Percentiles rank a stretch among this genome's conserved stretches.
These are phyloP conservation scores for Argopecten irradians DNA, from an alignment of 1,140 invertebrate species.

Conservation along the genomic window DNA sequence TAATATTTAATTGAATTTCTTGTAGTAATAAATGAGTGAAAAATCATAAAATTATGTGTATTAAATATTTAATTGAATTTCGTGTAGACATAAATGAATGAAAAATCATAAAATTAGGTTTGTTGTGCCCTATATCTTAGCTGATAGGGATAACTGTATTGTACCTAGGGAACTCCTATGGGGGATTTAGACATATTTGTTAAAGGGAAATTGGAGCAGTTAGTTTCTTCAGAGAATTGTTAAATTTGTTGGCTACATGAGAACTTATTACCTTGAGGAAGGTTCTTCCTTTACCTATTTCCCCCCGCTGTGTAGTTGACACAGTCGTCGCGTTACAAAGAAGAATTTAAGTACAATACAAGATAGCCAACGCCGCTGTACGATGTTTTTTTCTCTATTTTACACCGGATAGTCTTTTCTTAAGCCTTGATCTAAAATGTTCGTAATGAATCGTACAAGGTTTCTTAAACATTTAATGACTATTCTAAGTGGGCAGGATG, in stretches of 20 bases:
- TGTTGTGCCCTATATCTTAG: not conserved
- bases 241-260: conserved; percentile 10
- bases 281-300: not conserved
- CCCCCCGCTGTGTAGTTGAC: conserved; percentile 3
- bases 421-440: conserved; percentile 10
- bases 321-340: not conserved
- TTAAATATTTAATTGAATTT: too few species aligned
- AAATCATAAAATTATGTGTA: too few species aligned
- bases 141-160: not conserved
- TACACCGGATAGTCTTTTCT: not conserved
- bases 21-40: too few species aligned
- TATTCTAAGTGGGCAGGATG: not conserved
- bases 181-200: conserved; percentile 16
- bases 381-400: not conserved
- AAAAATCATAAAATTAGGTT: not conserved
- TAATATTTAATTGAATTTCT: too few species aligned
- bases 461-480: not conserved
- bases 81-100: not conserved
- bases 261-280: not conserved
- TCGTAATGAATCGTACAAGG: not conserved
- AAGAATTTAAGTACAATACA: not conserved
- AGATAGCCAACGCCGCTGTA: not conserved
- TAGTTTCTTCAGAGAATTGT: not conserved
- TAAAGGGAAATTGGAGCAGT: not conserved
- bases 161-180: not conserved